Evolutionary conservation across 2,797 vertebrate species (phyloP).

Genomic region (Premnoplex brunnescens): DNA sequence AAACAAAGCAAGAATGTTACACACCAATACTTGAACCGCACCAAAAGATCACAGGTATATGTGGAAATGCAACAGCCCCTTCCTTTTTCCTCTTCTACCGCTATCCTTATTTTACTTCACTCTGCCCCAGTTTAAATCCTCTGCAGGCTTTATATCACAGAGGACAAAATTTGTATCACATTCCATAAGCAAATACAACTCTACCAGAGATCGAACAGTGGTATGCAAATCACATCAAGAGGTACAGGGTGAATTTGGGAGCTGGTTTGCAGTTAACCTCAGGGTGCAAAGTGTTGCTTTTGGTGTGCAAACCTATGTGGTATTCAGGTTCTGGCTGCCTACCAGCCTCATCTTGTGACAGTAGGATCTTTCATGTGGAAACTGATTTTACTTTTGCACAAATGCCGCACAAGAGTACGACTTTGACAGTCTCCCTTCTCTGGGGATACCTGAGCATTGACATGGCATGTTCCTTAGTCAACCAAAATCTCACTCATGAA

Average conservation of each 20-base stretch:
- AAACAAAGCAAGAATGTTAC: constrained; percentile 18
- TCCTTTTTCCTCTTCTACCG: constrained; percentile 9
- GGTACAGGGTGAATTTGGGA: not conserved
- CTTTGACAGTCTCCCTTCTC: not conserved
- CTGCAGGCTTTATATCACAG: not conserved
- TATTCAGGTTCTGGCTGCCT: not conserved
- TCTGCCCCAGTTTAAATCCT: not conserved
- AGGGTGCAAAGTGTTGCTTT: not conserved
- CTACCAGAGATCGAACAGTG: not conserved
- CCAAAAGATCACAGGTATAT: constrained; percentile 6
- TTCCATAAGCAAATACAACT: not conserved
- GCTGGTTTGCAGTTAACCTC: not conserved
- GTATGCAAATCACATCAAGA: not conserved
- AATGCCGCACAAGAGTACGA: not conserved
- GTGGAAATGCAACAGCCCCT: constrained; percentile 37
- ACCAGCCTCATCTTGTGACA: not conserved
- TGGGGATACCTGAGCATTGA: not conserved
- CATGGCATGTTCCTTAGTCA: not conserved
- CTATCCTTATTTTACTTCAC: not conserved
- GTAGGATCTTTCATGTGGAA: not conserved
- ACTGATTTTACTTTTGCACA: not conserved
- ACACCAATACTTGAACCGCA: not conserved
- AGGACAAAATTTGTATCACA: not conserved
- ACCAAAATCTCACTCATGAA: not conserved
- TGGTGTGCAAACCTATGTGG: not conserved